Percentiles rank a stretch among this genome's conserved stretches.
phyloP scores from a whole-genome alignment of 1,140 invertebrate genomes.

The Luehdorfia chinensis region DNA sequence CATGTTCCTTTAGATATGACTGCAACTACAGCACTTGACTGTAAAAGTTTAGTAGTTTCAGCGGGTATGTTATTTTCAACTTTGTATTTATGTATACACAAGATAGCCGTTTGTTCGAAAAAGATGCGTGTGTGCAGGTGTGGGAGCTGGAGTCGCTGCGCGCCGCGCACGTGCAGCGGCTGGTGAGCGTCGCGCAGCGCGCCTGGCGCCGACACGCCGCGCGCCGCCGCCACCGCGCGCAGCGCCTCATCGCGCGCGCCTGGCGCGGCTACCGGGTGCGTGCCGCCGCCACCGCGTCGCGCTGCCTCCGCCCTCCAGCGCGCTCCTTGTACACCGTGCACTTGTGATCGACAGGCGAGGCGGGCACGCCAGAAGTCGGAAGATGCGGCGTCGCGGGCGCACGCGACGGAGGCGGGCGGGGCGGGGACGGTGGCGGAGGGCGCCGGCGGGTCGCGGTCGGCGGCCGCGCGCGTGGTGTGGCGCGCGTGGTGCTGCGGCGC shows the following conservation, averaged over 20 bases:
- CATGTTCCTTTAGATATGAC: too few relatives aligned
- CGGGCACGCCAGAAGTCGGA: slow-evolving; percentile 55
- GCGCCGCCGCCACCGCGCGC: slow-evolving; percentile 78
- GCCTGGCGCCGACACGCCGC: slow-evolving; percentile 85
- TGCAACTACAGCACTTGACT: too few relatives aligned
- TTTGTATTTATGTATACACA: too few relatives aligned
- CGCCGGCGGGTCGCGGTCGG: slow-evolving; percentile 79
- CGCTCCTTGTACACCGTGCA: too few relatives aligned
- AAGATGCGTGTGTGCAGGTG: slow-evolving; percentile 79
- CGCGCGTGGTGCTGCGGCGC: slow-evolving; percentile 58
- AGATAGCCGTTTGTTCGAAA: too few relatives aligned
- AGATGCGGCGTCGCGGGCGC: slow-evolving; percentile 18
- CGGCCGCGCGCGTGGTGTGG: slow-evolving; percentile 79
- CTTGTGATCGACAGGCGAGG: too few relatives aligned
- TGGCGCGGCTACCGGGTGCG: slow-evolving; percentile 69
- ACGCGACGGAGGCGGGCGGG: slow-evolving; percentile 69
- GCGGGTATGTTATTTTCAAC: too few relatives aligned
- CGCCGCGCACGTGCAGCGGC: slow-evolving; percentile 82
- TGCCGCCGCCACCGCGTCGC: too few relatives aligned
- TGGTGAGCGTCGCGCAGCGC: slow-evolving; percentile 88
- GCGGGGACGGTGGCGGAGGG: slow-evolving; percentile 72
- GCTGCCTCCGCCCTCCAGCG: too few relatives aligned
- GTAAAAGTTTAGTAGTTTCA: too few relatives aligned
- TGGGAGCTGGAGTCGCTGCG: slow-evolving; percentile 91
- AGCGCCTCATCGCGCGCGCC: slow-evolving; percentile 83